Conservation (phyloP, 2,888 invertebrate genomes). For the Gari tellinella region DNA sequence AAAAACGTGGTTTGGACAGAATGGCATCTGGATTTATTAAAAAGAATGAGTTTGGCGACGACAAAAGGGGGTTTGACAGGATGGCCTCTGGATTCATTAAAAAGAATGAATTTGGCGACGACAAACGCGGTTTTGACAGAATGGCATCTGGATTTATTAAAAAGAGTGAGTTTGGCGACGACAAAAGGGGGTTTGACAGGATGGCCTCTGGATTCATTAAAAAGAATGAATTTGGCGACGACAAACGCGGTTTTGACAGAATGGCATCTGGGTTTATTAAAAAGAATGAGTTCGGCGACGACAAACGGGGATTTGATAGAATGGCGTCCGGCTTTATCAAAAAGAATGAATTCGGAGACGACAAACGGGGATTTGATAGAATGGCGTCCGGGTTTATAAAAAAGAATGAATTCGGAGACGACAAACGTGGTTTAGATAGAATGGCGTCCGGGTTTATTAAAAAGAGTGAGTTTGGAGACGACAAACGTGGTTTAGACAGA, state of each 20-base stretch:
- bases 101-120: constrained; percentile 11
- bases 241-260: constrained; percentile 13
- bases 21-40: constrained; percentile 22
- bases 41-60: constrained; percentile 9
- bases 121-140: constrained; percentile 26
- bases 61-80: constrained; percentile 17
- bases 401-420: constrained; percentile 11
- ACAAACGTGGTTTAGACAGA: constrained; percentile 17
- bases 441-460: constrained; percentile 17
- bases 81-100: constrained; percentile 29
- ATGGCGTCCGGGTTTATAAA: constrained; percentile 31
- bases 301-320: constrained; percentile 19
- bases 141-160: constrained; percentile 35
- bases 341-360: background rate
- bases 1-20: constrained; percentile 17
- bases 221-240: constrained; percentile 7
- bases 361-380: constrained; percentile 11
- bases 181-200: constrained; percentile 10
- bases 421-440: constrained; percentile 27
- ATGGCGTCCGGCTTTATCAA: constrained; percentile 25
- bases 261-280: constrained; percentile 11
- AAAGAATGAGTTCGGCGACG: constrained; percentile 3
- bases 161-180: constrained; percentile 15
- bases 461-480: background rate
- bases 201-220: constrained; percentile 25